Percentiles rank a stretch among this genome's conserved stretches.
Evolutionary conservation across 2,797 vertebrate genomes (phyloP).

Genomic region (Taenioides sp.): DNA sequence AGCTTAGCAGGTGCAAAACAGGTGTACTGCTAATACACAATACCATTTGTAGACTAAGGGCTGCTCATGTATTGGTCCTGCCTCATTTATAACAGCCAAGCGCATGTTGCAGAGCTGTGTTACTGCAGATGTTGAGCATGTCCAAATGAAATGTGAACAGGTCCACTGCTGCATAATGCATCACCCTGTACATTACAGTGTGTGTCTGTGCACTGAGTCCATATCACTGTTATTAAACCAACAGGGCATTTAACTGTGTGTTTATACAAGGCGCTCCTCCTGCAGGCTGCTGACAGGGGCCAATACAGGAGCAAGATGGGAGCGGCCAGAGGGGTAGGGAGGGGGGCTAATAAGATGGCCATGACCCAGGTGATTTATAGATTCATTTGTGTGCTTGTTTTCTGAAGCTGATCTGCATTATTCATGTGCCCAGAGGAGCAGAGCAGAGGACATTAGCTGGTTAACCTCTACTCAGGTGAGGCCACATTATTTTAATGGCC

Average conservation of each 20-base stretch:
- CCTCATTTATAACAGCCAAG: slow-evolving; percentile 12
- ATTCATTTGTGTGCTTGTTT: slow-evolving; percentile 78
- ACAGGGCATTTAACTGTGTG: slow-evolving; percentile 59
- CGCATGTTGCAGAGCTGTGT: slow-evolving; percentile 9
- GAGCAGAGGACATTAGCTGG: slow-evolving; percentile 73
- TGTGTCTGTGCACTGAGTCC: slow-evolving; percentile 28
- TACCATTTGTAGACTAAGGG: background rate
- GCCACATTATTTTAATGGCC: slow-evolving; percentile 76
- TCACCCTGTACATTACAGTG: slow-evolving; percentile 15
- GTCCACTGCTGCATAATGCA: slow-evolving; percentile 24
- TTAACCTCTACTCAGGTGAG: slow-evolving; percentile 78
- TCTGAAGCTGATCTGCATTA: slow-evolving; percentile 78
- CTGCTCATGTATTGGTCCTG: background rate
- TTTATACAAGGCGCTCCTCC: slow-evolving; percentile 63
- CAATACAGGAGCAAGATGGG: slow-evolving; percentile 45
- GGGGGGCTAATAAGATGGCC: slow-evolving; percentile 44
- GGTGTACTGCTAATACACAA: background rate
- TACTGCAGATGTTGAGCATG: slow-evolving; percentile 12
- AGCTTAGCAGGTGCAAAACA: background rate
- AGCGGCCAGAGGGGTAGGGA: slow-evolving; percentile 19
- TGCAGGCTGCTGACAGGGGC: slow-evolving; percentile 53
- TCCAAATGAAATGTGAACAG: slow-evolving; percentile 17
- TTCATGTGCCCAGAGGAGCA: slow-evolving; percentile 73
- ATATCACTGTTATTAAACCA: slow-evolving; percentile 54
- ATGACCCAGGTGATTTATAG: slow-evolving; percentile 74